Evolutionary conservation across 2,888 invertebrate genomes (phyloP).

Genomic region (Tromatobia lineatoria): DNA sequence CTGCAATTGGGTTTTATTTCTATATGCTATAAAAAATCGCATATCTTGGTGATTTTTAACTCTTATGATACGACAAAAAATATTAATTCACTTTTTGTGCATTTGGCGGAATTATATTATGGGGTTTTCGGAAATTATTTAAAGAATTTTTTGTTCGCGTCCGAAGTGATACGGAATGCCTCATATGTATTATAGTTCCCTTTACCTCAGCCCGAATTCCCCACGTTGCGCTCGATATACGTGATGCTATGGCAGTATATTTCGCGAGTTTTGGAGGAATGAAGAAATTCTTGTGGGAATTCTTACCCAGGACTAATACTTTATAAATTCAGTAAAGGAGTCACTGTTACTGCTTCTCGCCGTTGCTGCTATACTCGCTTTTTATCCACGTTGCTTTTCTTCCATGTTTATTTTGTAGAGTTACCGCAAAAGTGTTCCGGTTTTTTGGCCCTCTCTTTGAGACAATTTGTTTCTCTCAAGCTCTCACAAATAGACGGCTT

Average conservation of each 20-base stretch:
- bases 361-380: slow-evolving; percentile 18
- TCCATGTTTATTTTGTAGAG: slow-evolving; percentile 45
- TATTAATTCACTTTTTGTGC: too few relatives aligned
- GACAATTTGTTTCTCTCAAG: slow-evolving; percentile 2
- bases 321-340: slow-evolving; percentile 36
- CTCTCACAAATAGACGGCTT: slow-evolving; percentile 15
- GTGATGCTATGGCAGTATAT: slow-evolving; percentile 1
- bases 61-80: too few relatives aligned
- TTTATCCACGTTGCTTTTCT: slow-evolving; percentile 28
- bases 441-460: neutral
- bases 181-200: neutral
- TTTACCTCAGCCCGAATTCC: slow-evolving; percentile 18
- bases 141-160: neutral
- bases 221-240: slow-evolving; percentile 4
- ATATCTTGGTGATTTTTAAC: too few relatives aligned
- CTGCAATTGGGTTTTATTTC: too few relatives aligned
- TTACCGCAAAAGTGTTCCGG: slow-evolving; percentile 18
- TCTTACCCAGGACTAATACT: slow-evolving; percentile 45
- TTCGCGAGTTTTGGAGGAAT: slow-evolving; percentile 25
- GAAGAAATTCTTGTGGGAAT: slow-evolving; percentile 56
- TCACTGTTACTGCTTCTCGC: slow-evolving; percentile 18
- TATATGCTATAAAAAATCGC: too few relatives aligned
- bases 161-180: neutral
- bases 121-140: too few relatives aligned
- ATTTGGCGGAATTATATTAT: too few relatives aligned